Evolutionary conservation across 2,113 vertebrate genomes (phyloP), one percentile per base, ranked within the genome.

Genomic region (Entelurus aequoreus): DNA sequence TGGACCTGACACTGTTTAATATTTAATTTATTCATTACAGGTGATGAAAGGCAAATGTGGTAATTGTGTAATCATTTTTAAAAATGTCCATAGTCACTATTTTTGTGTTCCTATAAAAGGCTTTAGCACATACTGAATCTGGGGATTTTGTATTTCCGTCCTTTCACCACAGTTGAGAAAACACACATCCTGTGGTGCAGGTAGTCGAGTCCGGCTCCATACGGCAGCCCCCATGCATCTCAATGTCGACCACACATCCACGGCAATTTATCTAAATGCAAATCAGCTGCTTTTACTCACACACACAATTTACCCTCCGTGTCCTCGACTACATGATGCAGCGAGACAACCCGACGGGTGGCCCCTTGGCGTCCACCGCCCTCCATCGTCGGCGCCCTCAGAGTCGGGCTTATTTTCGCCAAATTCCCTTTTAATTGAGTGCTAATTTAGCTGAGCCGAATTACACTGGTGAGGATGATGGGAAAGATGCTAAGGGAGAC

Each of bases 221-320:
- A 60, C 72, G 80, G 58, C 71, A 80, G 62, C 53, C 71, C 68
- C 62, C 69, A 60, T 81, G 83, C 64, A 83, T 85, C 78, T 83
- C 81, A 84, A 80, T 80, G 80, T 81, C 80, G 85, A 57, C 59
- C 78, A 57, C 66, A 78, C 53, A 78, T 87, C 80, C 74, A 76
- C 64, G 46, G 74, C 70, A 80, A 87, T 86, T 86, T 83, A 87
- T 88, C 84, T 86, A 85, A 86, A 85, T 85, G 85, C 81, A 85
- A 85, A 87, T 85, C 83, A 81, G 75, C 63, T 60, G 68, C 76
- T 72, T 79, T 78, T 72, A 71, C 72, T 81, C 81, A 63, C 75
- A 78, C 75, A 74, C 77, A 80, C 68, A 66, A 79, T 81, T 83
- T 80, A 79, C 80, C 78, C 67, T 67, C 68, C 57, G 70, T 60